Conservation (phyloP, 2,797 vertebrate species). For the Smutsia temminckii region DNA sequence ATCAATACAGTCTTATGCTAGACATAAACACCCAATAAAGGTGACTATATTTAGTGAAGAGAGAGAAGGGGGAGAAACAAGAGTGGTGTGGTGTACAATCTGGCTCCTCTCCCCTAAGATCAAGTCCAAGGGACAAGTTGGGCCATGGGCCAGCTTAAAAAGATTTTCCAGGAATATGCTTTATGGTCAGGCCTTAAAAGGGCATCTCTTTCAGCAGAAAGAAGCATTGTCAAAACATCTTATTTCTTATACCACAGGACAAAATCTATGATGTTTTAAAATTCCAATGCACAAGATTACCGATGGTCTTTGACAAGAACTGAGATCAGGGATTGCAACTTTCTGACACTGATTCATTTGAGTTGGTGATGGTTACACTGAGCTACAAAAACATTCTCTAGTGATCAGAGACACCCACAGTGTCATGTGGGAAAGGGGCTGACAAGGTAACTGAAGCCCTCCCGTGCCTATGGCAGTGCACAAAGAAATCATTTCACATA, state of each 20-base stretch:
- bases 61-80: constrained; percentile 35
- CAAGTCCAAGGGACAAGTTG: constrained; percentile 59
- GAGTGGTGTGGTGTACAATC: constrained; percentile 43
- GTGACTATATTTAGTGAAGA: constrained; percentile 72
- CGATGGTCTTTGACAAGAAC: constrained; percentile 1
- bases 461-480: background rate
- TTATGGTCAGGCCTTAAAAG: constrained; percentile 55
- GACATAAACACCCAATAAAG: constrained; percentile 27
- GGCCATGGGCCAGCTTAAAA: constrained; percentile 20
- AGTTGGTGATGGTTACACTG: background rate
- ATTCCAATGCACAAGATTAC: background rate
- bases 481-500: background rate
- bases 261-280: constrained; percentile 40
- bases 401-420: background rate
- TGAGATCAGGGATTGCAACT: constrained; percentile 10
- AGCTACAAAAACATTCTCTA: background rate
- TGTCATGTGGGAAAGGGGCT: background rate
- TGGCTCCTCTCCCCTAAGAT: constrained; percentile 60
- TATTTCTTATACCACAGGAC: background rate
- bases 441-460: background rate
- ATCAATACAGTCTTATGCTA: constrained; percentile 59
- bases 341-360: background rate
- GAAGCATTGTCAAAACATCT: background rate
- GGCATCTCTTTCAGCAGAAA: constrained; percentile 25
- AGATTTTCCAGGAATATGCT: constrained; percentile 67